Evolutionary conservation across 1,140 invertebrate species (phyloP), one percentile per base, ranked within the genome.

Genomic region (Homarus americanus): DNA sequence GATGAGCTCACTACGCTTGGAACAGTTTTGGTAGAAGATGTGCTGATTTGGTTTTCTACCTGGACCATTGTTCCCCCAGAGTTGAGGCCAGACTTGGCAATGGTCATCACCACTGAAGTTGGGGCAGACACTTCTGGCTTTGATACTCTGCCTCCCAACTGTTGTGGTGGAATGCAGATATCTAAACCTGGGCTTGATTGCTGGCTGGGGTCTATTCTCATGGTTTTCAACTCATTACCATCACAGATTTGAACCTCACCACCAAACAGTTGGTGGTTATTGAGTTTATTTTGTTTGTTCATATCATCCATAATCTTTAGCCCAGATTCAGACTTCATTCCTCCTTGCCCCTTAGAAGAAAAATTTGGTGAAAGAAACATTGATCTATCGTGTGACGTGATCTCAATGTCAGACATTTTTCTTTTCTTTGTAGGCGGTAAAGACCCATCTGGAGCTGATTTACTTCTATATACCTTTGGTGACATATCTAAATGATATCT

Each of bases 191-290:
- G 87, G 36, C 87, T 92, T 12, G 93, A 94, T 0, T 92, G 95
- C 93, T 95, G 95, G 93, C 94, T 94, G 1, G 95, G 95, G 93
- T 97, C 96, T 92, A 97, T 97, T 76, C 96, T 95, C 94, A 97
- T 95, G 1, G 96, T 97, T 75, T 96, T 97, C 0, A 95, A 96
- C 91, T 96, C 96, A 10, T 96, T 92, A 17, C 93, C 93, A 66
- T 93, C 93, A 34, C 96, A 94, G 86, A 97, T 97, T 93, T 96
- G 96, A 0, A 97, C 96, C 94, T 97, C 96, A 1, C 96, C 97
- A 1, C 97, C 97, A 94, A 97, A 97, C 95, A 97, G 95, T 93
- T 97, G 96, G 17, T 96, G 93, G 63, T 88, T 91, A 49, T 88
- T 92, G 2, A 84, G 53, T 41, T 80, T 78, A 41, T 76, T 75